These are phyloP conservation scores for Otolemur crassicaudatus DNA, from an alignment of 2,797 vertebrate species.

Conservation along the genomic window DNA sequence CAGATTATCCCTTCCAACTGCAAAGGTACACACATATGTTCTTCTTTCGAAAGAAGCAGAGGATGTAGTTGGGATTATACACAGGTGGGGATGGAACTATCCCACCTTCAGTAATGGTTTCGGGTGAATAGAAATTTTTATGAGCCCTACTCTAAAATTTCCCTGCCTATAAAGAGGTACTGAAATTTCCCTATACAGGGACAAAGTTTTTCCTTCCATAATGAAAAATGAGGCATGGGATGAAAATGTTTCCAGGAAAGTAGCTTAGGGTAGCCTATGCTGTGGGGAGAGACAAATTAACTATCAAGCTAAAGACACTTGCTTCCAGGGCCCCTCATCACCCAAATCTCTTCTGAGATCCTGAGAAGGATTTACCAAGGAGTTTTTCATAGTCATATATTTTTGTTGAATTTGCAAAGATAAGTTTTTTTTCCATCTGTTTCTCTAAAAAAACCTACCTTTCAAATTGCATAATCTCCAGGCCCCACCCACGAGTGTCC, in stretches of 20 bases:
- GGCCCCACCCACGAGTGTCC: neutral
- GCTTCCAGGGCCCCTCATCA: neutral
- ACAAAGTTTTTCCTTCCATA: neutral
- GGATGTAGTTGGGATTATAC: neutral
- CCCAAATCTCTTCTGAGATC: neutral
- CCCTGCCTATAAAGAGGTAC: neutral
- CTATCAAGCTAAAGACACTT: neutral
- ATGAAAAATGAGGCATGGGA: neutral
- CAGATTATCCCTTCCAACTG: neutral
- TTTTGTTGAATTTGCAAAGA: neutral
- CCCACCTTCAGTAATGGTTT: neutral
- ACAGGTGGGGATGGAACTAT: neutral
- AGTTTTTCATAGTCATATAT: neutral
- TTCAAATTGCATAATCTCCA: neutral
- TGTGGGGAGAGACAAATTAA: neutral
- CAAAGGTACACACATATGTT: neutral
- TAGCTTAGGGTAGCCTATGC: neutral
- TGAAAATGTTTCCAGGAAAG: neutral
- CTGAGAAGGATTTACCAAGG: neutral
- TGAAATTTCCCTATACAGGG: neutral
- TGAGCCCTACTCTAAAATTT: neutral
- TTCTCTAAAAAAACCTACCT: neutral
- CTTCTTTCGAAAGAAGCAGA: neutral
- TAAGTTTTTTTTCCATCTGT: neutral
- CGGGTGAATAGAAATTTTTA: neutral